Percentiles rank a stretch among this genome's conserved stretches.
These are phyloP conservation scores for Hippocampus kuda DNA, from an alignment of 2,797 vertebrate species.

Conservation along the genomic window DNA sequence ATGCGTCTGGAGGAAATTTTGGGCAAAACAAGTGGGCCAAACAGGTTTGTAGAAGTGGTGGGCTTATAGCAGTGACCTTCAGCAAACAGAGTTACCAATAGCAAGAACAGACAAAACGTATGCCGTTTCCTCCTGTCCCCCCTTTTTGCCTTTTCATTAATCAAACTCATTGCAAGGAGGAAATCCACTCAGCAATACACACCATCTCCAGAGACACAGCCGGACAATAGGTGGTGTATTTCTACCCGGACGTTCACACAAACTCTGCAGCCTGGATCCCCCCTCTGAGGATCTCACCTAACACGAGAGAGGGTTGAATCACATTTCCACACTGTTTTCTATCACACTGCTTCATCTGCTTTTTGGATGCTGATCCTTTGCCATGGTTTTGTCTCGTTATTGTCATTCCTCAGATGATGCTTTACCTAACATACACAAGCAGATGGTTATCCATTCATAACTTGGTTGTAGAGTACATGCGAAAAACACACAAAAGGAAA, in stretches of 20 bases:
- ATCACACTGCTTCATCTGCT: conserved; percentile 6
- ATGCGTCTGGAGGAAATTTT: too few species aligned
- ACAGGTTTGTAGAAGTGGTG: conserved; percentile 22
- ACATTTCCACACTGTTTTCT: conserved; percentile 11
- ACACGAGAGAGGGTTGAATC: conserved; percentile 12
- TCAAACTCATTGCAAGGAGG: not conserved
- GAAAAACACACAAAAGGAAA: conserved; percentile 9
- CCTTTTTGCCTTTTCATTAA: conserved; percentile 5
- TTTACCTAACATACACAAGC: conserved; percentile 13
- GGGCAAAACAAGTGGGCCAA: conserved; percentile 31
- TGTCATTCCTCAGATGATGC: conserved; percentile 21
- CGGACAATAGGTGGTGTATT: conserved; percentile 26
- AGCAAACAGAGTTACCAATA: conserved; percentile 8
- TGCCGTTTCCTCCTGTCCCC: conserved; percentile 10
- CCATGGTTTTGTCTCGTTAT: not conserved
- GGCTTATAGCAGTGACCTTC: conserved; percentile 33
- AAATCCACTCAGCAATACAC: conserved; percentile 16
- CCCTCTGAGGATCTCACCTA: not conserved
- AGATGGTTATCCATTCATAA: conserved; percentile 31
- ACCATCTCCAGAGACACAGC: conserved; percentile 28
- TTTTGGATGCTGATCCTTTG: conserved; percentile 1
- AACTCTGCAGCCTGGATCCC: conserved; percentile 19
- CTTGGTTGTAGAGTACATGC: conserved; percentile 21
- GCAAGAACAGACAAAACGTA: conserved; percentile 19
- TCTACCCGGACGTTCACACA: conserved; percentile 6